These are phyloP conservation scores for Catharus minimus DNA, from an alignment of 2,113 vertebrate genomes.

Conservation along the genomic window DNA sequence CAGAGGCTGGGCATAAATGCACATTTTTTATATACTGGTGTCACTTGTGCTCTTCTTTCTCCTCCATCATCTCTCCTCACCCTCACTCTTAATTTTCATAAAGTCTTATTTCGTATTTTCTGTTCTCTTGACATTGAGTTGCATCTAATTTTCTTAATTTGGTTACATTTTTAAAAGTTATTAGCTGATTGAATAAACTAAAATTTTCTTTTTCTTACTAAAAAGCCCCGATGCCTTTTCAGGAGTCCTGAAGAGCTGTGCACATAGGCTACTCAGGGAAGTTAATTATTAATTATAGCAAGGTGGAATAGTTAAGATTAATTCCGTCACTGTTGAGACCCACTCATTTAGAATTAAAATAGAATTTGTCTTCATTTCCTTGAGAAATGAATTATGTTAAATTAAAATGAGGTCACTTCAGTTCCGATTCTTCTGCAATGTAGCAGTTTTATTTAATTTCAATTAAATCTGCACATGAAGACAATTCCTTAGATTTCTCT, in stretches of 20 bases:
- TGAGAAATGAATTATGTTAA: neutral
- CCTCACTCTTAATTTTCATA: neutral
- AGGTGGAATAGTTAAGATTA: conserved; percentile 13
- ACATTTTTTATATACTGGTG: neutral
- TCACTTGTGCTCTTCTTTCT: neutral
- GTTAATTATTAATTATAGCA: conserved; percentile 27
- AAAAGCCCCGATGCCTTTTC: neutral
- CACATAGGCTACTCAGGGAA: neutral
- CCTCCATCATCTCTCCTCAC: neutral
- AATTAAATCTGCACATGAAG: neutral
- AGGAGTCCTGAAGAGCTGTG: neutral
- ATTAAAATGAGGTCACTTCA: neutral
- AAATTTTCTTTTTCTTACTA: neutral
- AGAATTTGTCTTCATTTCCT: neutral
- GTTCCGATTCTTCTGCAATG: neutral
- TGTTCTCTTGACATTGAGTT: neutral
- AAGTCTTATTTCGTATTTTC: neutral
- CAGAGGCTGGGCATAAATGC: neutral
- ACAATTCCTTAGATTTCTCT: neutral
- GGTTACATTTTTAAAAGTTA: neutral
- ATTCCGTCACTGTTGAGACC: neutral
- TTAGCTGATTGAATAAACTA: neutral
- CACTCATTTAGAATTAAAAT: conserved; percentile 3
- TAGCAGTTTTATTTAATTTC: neutral
- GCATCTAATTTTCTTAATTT: neutral